Base-by-base conservation (phyloP, 2,113 vertebrate species). In the Sylvietta virens region DNA sequence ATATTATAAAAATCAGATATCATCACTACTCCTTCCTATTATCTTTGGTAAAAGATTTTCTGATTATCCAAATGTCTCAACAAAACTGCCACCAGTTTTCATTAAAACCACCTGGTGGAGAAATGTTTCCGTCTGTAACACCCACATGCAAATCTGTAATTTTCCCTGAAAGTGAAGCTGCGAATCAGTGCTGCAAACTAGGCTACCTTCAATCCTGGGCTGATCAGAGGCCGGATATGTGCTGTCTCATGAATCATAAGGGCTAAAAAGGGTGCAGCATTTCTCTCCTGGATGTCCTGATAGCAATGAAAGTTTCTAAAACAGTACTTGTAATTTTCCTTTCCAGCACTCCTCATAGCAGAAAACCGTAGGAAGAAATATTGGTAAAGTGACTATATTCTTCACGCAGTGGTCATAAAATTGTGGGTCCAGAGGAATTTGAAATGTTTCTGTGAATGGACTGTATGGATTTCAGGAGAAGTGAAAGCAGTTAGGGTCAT, bases 81-180 rank as follows among this genome's bases (percentile, higher is more conserved):
- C 45, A 77, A 82, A 82, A 69, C 10, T 74, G 56, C 53, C 57
- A 64, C 72, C 37, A 33, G 53, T 87, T 95, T 91, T 85, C 65
- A 31, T 88, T 83, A 33, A 92, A 95, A 88, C 71, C 90, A 88
- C 80, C 88, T 81, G 94, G 80, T 35, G 28, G 88, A 74, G 90
- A 88, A 94, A n/a, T 72, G 64, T 93, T 93, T 92, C 82, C 4
- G 14, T 83, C 90, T 92, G 60, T 86, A 74, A 95, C 83, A 53
- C 94, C 92, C 88, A 81, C 61, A 4, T 57, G 50, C 76, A 69
- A 54, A 85, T 76, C 70, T 84, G 83, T 61, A 58, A 33, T 10
- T 16, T 92, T 50, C 74, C 54, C 81, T 90, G 91, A 74, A 87
- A 95, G 53, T 35, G 64, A 73, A 65, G 66, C 62, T 44, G 78